Base-by-base conservation (phyloP, 2,113 vertebrate genomes). In the Sylvietta virens region DNA sequence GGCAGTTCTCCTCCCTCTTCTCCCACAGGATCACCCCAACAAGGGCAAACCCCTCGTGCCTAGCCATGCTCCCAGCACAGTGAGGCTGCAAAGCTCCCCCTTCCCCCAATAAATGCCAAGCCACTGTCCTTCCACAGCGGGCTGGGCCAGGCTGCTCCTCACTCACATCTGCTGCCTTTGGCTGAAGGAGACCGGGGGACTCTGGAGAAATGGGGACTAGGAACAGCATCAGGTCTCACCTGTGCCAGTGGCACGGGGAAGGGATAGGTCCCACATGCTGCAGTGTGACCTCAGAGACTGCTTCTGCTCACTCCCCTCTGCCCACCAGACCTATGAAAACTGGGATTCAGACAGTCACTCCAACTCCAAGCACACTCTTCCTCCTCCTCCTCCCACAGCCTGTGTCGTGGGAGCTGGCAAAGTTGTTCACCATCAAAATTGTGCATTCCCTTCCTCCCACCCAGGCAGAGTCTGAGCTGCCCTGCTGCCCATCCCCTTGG, bases 1-100 rank as follows among this genome's bases (percentile, higher is more conserved):
- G 45, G 20, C 44, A 40, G 18, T 84, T 13, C 9, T 2, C 11
- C 28, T 2, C 13, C 15, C 14, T 71, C 22, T 15, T 51, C 40
- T 88, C 10, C 58, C 33, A 58, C 1, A 12, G 31, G 19, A 40
- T 7, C 6, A 11, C 26, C 31, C 15, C 12, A 27, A 18, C 15
- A 3, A 40, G 31, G 58, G 33, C 1, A 12, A 81, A 40, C 5
- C 12, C 20, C 30, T 23, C 0, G 0, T 3, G 1, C 17, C 48
- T 20, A 22, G 27, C 30, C 15, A 1, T 2, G 3, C 30, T 87
- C 56, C 74, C 4, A 8, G 31, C 40, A 37, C 39, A 53, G 45
- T 0, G 4, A 80, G 81, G 80, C 58, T 78, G 81, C 86, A 86
- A 94, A 91, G 45, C 40, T 85, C 69, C 64, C 35, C 3, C 26